A percentile compares a stretch with the other conserved stretches of the same genome.
Conservation (phyloP, 2,113 vertebrate species). For the Candoia aspera region DNA sequence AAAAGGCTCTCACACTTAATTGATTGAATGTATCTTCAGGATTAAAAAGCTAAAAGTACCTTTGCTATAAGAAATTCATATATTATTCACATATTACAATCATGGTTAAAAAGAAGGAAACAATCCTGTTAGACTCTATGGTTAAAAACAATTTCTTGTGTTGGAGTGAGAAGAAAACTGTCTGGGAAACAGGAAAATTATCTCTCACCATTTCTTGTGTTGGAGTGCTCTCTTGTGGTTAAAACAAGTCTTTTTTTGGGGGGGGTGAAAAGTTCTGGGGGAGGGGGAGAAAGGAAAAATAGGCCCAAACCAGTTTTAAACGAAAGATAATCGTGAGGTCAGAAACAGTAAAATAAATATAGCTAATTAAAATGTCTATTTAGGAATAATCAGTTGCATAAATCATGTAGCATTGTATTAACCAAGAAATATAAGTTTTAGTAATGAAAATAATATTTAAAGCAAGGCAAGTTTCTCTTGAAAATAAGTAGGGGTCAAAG, state of each 20-base stretch:
- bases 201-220: neutral
- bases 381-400: neutral
- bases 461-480: neutral
- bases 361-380: neutral
- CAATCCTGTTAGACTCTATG: neutral
- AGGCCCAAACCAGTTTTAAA: neutral
- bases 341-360: neutral
- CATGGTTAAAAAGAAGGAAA: neutral
- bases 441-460: neutral
- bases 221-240: neutral
- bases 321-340: neutral
- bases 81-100: neutral
- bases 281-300: neutral
- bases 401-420: neutral
- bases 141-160: neutral
- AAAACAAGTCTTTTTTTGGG: neutral
- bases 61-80: neutral
- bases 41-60: neutral
- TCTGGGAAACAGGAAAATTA: neutral
- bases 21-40: neutral
- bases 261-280: neutral
- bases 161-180: neutral
- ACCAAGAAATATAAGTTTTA: neutral
- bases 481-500: neutral
- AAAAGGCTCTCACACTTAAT: neutral